Evolutionary conservation across 2,888 invertebrate species (phyloP), one percentile per base, ranked within the genome.

Genomic region (Oscheius sp.): DNA sequence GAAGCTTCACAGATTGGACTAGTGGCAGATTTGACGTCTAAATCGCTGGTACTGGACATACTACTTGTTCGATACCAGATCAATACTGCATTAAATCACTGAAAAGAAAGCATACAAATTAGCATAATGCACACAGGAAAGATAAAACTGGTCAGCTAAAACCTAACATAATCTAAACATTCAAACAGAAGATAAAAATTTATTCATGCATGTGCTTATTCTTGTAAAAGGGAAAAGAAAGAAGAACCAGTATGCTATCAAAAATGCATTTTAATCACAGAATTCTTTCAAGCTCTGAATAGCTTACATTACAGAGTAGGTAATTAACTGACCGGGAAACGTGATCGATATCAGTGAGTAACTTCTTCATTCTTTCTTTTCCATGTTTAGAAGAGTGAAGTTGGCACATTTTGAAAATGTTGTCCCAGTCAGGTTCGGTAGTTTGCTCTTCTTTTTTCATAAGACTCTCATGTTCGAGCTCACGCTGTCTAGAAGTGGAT

Each of bases 341-440:
- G 35, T 3, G 35, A n/a, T 49, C 49, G n/a, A 18, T 18, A n/a
- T 18, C 49, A 49, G 13, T 13, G n/a, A 49, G 16, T n/a, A 49
- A 16, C 18, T 49, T 49, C 49, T 49, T 49, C 49, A 49, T 49
- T 13, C 49, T 16, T n/a, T 49, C 49, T 13, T 49, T 49, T n/a
- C 49, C 49, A 13, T 49, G 49, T 13, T 49, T 49, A 18, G 49
- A 16, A 49, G 18, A 18, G 16, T 49, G 49, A 35, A 35, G 35
- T 13, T 3, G 23, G 25, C 55, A 55, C 55, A 55, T 55, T 55
- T 55, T 21, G 25, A 23, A 3, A 21, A 55, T 21, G 6, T 25
- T 25, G 13, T 55, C 23, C 55, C 55, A 55, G 25, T 55, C 55
- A 18, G 55, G 55, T 55, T 25, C 55, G 25, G 18, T 55, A 12